Evolutionary conservation across 2,888 invertebrate species (phyloP).

Genomic region (Apodemia duryi): DNA sequence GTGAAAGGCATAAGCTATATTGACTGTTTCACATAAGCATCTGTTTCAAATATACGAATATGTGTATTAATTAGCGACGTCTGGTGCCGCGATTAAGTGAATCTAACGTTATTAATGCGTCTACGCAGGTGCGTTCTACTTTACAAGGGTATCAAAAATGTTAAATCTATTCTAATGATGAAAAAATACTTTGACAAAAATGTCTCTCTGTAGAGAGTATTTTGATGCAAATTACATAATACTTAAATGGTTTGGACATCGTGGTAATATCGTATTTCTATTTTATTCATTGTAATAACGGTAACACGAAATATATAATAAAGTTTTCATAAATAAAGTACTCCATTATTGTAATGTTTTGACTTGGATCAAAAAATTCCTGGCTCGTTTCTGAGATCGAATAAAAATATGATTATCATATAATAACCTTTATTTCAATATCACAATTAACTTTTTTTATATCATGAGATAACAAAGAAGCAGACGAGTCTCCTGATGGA

Average conservation of each 20-base stretch:
- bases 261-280: neutral
- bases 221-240: neutral
- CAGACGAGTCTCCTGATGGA: no score
- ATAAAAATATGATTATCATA: no score
- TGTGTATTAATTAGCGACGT: conserved; percentile 25
- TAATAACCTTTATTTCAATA: no score
- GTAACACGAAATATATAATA: no score
- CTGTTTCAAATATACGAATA: conserved; percentile 20
- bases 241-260: neutral
- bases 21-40: conserved; percentile 2
- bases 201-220: neutral
- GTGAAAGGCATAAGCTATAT: conserved; percentile 6
- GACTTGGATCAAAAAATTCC: no score
- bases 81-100: conserved; percentile 11
- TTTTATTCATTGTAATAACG: no score
- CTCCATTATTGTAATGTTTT: no score
- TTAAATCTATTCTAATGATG: conserved; percentile 7
- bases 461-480: no score
- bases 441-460: no score
- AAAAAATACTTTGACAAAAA: neutral
- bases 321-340: no score
- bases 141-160: conserved; percentile 5
- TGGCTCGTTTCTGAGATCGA: no score
- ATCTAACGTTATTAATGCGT: conserved; percentile 5
- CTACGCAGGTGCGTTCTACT: conserved; percentile 15